These are phyloP conservation scores for Penaeus japonicus DNA, from an alignment of 1,140 invertebrate genomes.

Conservation along the genomic window DNA sequence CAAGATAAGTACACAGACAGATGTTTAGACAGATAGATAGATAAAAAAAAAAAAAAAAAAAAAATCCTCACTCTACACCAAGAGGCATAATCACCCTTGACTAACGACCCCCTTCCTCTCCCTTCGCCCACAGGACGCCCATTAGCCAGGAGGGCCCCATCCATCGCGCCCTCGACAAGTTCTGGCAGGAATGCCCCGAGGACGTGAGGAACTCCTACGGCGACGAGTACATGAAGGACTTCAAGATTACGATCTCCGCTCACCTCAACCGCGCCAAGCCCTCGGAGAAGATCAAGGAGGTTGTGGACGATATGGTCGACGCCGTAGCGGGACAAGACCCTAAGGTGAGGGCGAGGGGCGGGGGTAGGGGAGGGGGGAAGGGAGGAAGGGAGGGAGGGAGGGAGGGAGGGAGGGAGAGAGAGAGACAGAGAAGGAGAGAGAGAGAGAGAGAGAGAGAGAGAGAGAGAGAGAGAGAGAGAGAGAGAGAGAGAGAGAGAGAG, in stretches of 20 bases:
- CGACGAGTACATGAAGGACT: constrained; percentile 63
- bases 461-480: no score
- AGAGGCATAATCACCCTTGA: background rate
- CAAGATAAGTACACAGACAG: no score
- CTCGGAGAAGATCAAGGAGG: constrained; percentile 61
- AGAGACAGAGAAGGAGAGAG: background rate
- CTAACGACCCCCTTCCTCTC: background rate
- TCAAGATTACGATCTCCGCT: constrained; percentile 58
- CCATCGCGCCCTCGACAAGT: constrained; percentile 60
- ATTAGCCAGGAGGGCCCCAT: constrained; percentile 61
- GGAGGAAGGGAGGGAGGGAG: background rate
- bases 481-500: no score
- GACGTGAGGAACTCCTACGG: constrained; percentile 63
- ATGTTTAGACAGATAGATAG: no score
- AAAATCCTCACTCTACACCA: background rate
- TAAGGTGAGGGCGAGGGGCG: constrained; percentile 48
- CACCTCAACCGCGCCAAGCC: constrained; percentile 60
- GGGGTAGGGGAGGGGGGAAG: background rate
- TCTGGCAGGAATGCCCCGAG: constrained; percentile 62
- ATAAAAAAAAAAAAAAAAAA: no score
- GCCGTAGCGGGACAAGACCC: constrained; percentile 62
- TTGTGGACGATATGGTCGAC: constrained; percentile 63
- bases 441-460: background rate
- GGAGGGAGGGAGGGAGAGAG: background rate
- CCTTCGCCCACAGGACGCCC: constrained; percentile 61